phyloP scores from a whole-genome alignment of 2,888 invertebrate genomes.

The Drosophila prolongata region DNA sequence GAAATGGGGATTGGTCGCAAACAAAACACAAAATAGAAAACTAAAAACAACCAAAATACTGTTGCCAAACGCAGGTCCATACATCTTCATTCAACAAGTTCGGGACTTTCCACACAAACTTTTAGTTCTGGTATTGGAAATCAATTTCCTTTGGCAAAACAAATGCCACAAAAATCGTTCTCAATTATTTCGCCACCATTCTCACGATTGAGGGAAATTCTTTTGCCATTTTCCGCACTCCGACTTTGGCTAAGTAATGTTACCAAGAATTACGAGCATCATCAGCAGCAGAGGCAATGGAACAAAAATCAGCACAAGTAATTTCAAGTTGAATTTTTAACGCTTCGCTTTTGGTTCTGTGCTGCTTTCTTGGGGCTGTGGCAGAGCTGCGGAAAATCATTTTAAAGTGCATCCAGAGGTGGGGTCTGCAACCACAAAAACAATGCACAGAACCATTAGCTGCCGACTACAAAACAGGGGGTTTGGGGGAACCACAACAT shows the following conservation, averaged over 20 bases:
- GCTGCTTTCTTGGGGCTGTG: conserved; percentile 43
- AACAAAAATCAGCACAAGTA: conserved; percentile 56
- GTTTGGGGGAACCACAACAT: conserved; percentile 43
- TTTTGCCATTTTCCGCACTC: conserved; percentile 30
- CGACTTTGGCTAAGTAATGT: conserved; percentile 48
- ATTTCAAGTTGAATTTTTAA: conserved; percentile 72
- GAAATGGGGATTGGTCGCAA: conserved; percentile 14
- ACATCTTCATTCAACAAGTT: conserved; percentile 41
- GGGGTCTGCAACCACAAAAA: conserved; percentile 49
- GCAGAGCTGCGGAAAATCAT: conserved; percentile 65
- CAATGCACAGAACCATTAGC: conserved; percentile 44
- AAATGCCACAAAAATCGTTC: conserved; percentile 40
- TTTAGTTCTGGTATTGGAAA: conserved; percentile 27
- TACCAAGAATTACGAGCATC: conserved; percentile 47
- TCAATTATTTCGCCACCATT: conserved; percentile 42
- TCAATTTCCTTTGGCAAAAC: conserved; percentile 42
- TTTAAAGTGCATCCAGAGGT: conserved; percentile 73
- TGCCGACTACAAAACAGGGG: conserved; percentile 19
- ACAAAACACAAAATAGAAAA: conserved; percentile 38
- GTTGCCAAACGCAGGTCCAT: not conserved
- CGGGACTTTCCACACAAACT: not conserved
- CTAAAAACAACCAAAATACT: conserved; percentile 4
- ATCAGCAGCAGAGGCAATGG: not conserved
- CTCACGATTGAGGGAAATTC: conserved; percentile 43
- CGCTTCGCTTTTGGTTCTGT: conserved; percentile 61